Evolutionary conservation across 2,113 vertebrate species (phyloP).

Genomic region (zebrafish (Danio rerio)): GRCz12tu NC_133189.1:44180501-44181000

Average conservation of each 20-base stretch:
- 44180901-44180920: neutral
- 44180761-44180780: slow-evolving; percentile 26
- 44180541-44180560: too few relatives aligned
- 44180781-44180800: slow-evolving; percentile 45
- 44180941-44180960: slow-evolving; percentile 45
- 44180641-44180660: neutral
- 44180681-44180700: slow-evolving; percentile 39
- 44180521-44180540: too few relatives aligned
- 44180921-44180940: slow-evolving; percentile 40
- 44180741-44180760: neutral
- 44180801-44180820: slow-evolving; percentile 27
- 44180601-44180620: neutral
- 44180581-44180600: neutral
- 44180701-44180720: neutral
- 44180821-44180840: slow-evolving; percentile 40
- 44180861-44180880: slow-evolving; percentile 24
- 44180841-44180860: slow-evolving; percentile 46
- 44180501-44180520: too few relatives aligned
- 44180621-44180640: neutral
- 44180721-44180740: slow-evolving; percentile 32
- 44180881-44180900: slow-evolving; percentile 34
- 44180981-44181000: neutral
- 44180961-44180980: slow-evolving; percentile 40
- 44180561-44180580: neutral
- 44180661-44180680: neutral